phyloP scores from a whole-genome alignment of 1,140 invertebrate genomes.

The Tyrophagus putrescentiae region DNA sequence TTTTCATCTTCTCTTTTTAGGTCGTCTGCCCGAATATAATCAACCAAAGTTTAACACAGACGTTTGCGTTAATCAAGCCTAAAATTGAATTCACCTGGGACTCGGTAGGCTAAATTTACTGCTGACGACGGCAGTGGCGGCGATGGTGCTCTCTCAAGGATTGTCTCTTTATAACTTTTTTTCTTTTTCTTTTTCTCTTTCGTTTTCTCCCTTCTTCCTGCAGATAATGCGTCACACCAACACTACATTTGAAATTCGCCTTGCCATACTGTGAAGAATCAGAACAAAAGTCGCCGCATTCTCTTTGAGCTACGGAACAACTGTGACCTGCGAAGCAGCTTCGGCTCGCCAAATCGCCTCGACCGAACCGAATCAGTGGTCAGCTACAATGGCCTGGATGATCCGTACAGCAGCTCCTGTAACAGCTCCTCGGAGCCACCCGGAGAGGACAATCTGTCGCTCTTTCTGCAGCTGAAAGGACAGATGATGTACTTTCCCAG shows the following conservation, averaged over 20 bases:
- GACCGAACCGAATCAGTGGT: no score
- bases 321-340: no score
- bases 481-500: slow-evolving; percentile 98
- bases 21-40: slow-evolving; percentile 57
- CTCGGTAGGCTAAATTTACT: slow-evolving; percentile 22
- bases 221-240: slow-evolving; percentile 27
- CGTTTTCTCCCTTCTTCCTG: background rate
- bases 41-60: slow-evolving; percentile 18
- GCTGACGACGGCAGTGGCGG: slow-evolving; percentile 62
- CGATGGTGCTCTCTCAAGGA: no score
- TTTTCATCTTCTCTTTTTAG: background rate
- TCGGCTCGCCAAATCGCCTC: no score
- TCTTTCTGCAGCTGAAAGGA: slow-evolving; percentile 61
- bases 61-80: slow-evolving; percentile 25
- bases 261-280: background rate
- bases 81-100: slow-evolving; percentile 27
- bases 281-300: slow-evolving; percentile 7
- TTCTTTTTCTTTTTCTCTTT: no score
- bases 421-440: background rate
- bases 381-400: no score
- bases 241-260: slow-evolving; percentile 26
- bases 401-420: no score
- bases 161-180: no score
- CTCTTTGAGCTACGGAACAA: slow-evolving; percentile 11
- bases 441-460: background rate